Evolutionary conservation across 2,888 invertebrate genomes (phyloP), one percentile per base, ranked within the genome.

Genomic region (Trichopoda pennipes): DNA sequence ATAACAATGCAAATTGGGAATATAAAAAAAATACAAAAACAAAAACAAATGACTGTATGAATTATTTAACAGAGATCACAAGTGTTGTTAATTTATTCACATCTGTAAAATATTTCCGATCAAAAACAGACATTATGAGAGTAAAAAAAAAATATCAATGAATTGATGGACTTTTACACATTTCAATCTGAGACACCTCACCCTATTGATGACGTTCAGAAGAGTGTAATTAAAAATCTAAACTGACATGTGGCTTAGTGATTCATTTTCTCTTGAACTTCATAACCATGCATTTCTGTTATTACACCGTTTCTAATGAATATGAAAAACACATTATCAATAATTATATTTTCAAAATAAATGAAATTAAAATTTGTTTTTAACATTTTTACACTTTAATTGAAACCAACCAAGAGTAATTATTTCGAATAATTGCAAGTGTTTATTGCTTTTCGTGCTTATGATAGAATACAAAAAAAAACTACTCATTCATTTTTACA

Each of bases 101-200:
- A 77, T 69, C 55, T 77, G 53, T 63, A 56, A 61, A 61, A 23
- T 35, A 76, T 69, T 76, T 69, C 68, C 61, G 53, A 68, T 53
- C 23, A 12, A 17, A 69, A 76, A 38, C 10, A 47, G 77, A 47
- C 69, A 69, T 63, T 77, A 38, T 23, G 10, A 63, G 61, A 63
- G 61, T 17, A 77, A 42, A n/a, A 21, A 6, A 28, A 28, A 28
- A 2, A 28, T 7, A 17, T 55, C 17, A n/a, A 42, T 61, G 60
- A 17, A 42, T 55, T 8, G 21, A 21, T 56, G 44, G 1, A 21
- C 35, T 14, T 56, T 63, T 44, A 21, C n/a, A 56, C 42, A 16
- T 14, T 7, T 23, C 6, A 14, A 17, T 8, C 8, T 9, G 14
- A 32, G 51, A 19, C 44, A 74, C 47, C 56, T 64, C 35, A 60